Conservation (phyloP, 2,797 vertebrate genomes). For the Rhinogobio ventralis region DNA sequence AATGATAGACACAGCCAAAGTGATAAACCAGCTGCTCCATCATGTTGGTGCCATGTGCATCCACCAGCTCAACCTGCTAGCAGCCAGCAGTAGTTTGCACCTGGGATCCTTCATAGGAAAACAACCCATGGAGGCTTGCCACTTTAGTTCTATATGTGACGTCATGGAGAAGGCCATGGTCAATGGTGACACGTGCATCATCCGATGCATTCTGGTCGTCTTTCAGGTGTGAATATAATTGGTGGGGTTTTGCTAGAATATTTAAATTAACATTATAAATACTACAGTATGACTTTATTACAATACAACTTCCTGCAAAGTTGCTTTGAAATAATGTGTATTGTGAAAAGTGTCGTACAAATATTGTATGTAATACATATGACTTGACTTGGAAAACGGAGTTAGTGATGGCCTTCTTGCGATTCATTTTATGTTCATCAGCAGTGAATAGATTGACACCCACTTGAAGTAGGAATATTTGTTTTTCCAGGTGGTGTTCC, state of each 20-base stretch:
- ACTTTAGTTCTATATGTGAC: slow-evolving; percentile 97
- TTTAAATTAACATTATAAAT: background rate
- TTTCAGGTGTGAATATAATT: slow-evolving; percentile 83
- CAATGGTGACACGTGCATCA: slow-evolving; percentile 94
- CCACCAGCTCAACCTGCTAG: slow-evolving; percentile 95
- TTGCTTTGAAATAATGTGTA: background rate
- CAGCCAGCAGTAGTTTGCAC: slow-evolving; percentile 88
- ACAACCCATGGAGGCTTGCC: slow-evolving; percentile 94
- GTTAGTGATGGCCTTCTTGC: background rate
- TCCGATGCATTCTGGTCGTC: slow-evolving; percentile 95
- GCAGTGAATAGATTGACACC: background rate
- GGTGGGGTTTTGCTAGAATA: slow-evolving; percentile 59
- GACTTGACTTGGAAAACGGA: background rate
- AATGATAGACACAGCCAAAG: slow-evolving; percentile 89
- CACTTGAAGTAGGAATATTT: background rate
- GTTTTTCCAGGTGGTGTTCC: slow-evolving; percentile 91
- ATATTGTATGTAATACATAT: background rate
- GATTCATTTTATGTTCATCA: background rate
- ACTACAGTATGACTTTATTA: background rate
- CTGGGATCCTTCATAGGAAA: slow-evolving; percentile 91
- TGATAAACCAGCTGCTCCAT: slow-evolving; percentile 97
- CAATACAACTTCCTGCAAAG: background rate
- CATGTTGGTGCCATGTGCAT: slow-evolving; percentile 99
- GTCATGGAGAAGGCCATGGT: slow-evolving; percentile 99
- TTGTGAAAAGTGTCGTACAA: background rate